Percentiles rank a stretch among this genome's conserved stretches.
These are phyloP conservation scores for Ypsolopha sequella DNA, from an alignment of 2,888 invertebrate species.

Conservation along the genomic window DNA sequence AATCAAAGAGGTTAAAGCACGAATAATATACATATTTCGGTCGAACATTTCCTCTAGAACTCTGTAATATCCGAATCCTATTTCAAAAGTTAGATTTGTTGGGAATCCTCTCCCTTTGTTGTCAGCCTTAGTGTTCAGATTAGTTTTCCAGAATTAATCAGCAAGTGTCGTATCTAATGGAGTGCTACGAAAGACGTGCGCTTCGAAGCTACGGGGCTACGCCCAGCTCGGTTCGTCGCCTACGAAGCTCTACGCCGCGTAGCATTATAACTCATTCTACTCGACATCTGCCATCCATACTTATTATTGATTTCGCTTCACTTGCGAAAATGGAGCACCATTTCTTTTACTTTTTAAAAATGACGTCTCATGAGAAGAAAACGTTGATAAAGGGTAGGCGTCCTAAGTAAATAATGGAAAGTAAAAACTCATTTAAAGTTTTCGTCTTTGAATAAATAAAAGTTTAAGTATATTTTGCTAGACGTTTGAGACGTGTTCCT, in stretches of 20 bases:
- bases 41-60: neutral
- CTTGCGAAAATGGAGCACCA: neutral
- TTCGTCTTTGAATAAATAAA: no score
- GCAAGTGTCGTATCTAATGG: constrained; percentile 2
- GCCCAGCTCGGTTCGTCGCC: neutral
- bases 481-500: no score
- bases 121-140: neutral
- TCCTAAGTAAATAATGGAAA: no score
- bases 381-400: no score
- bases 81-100: neutral
- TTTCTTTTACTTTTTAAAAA: no score
- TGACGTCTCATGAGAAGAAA: no score
- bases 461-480: no score
- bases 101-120: constrained; percentile 1
- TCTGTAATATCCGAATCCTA: constrained; percentile 1
- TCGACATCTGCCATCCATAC: neutral
- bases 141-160: constrained; percentile 6
- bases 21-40: neutral
- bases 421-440: no score
- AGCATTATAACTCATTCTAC: neutral
- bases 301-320: neutral
- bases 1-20: no score
- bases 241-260: neutral
- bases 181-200: neutral
- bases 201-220: neutral